A percentile compares a stretch with the other conserved stretches of the same genome.
Conservation (phyloP, 2,797 vertebrate species). For the Macrochelys suwanniensis region DNA sequence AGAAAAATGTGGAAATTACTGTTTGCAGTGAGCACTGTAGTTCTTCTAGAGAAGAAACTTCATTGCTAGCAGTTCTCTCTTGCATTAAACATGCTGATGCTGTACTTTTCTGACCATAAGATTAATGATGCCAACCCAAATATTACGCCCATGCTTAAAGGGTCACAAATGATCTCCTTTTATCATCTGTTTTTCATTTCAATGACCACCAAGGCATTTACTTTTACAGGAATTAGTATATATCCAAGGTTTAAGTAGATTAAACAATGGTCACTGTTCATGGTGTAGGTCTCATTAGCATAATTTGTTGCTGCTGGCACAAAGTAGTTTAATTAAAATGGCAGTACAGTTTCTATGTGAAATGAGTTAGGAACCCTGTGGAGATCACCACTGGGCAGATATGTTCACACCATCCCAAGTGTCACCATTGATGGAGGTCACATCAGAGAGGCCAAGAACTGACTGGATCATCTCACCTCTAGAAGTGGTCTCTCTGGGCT, state of each 20-base stretch:
- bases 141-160: conserved; percentile 61
- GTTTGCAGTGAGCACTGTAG: conserved; percentile 60
- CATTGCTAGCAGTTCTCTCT: conserved; percentile 53
- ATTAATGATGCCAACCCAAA: conserved; percentile 77
- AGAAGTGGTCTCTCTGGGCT: neutral
- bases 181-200: conserved; percentile 75
- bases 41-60: conserved; percentile 56
- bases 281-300: conserved; percentile 68
- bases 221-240: conserved; percentile 63
- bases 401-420: neutral
- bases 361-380: neutral
- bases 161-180: conserved; percentile 68
- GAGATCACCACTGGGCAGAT: neutral
- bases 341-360: conserved; percentile 30
- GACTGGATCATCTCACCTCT: rapidly evolving
- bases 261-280: conserved; percentile 69
- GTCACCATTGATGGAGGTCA: neutral
- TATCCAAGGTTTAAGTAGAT: conserved; percentile 70
- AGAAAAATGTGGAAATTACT: conserved; percentile 65
- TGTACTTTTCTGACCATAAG: conserved; percentile 70
- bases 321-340: conserved; percentile 64
- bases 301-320: conserved; percentile 70
- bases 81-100: conserved; percentile 73
- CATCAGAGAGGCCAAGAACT: neutral
- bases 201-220: conserved; percentile 61